These are phyloP conservation scores for Vimba vimba DNA, from an alignment of 2,113 vertebrate species.

Conservation along the genomic window DNA sequence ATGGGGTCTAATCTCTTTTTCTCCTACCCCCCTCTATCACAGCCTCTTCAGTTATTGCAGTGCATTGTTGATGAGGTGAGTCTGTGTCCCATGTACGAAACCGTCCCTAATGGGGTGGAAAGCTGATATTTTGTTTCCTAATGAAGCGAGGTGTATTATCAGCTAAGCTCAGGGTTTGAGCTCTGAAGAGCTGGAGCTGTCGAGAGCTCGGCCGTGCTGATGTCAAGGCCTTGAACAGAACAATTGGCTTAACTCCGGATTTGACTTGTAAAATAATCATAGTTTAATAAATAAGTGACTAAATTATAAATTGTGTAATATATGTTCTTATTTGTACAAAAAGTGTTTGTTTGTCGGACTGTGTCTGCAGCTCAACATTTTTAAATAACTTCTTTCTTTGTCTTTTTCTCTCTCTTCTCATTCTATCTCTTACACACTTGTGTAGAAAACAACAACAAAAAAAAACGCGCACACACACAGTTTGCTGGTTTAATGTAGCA, in stretches of 20 bases:
- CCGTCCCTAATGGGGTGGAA: slow-evolving; percentile 99
- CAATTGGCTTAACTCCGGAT: background rate
- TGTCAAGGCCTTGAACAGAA: slow-evolving; percentile 35
- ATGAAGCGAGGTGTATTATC: slow-evolving; percentile 97
- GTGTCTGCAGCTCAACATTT: background rate
- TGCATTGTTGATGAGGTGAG: slow-evolving; percentile 99
- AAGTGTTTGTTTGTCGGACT: background rate
- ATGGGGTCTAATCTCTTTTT: slow-evolving; percentile 80
- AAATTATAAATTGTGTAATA: background rate
- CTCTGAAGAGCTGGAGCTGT: slow-evolving; percentile 63
- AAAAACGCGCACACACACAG: slow-evolving; percentile 42
- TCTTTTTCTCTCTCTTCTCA: background rate
- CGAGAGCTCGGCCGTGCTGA: slow-evolving; percentile 58
- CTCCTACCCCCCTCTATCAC: slow-evolving; percentile 73
- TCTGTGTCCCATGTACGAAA: slow-evolving; percentile 99
- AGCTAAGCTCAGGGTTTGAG: slow-evolving; percentile 83
- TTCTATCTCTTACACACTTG: background rate
- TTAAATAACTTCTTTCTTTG: background rate
- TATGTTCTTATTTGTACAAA: background rate
- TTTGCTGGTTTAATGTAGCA: slow-evolving; percentile 58
- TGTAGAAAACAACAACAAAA: background rate
- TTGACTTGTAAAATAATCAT: slow-evolving; percentile 19
- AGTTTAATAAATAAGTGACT: background rate
- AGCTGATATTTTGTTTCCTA: slow-evolving; percentile 99
- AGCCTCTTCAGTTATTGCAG: slow-evolving; percentile 99